Evolutionary conservation across 2,113 vertebrate genomes (phyloP).

Genomic region (Brachyhypopomus occidentalis): DNA sequence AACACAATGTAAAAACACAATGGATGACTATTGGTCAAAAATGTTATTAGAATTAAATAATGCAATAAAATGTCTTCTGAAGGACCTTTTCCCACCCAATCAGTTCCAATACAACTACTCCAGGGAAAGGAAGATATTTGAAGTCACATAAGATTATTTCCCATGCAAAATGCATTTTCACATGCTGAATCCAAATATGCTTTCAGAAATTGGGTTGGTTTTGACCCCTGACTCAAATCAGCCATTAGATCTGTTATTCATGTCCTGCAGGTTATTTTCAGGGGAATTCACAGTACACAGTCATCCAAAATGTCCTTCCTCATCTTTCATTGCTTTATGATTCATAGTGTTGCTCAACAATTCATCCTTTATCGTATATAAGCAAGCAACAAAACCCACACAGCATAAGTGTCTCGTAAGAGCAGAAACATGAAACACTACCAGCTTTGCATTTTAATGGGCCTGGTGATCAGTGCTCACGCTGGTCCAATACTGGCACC

Average conservation of each 20-base stretch:
- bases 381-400: constrained; percentile 23
- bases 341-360: constrained; percentile 41
- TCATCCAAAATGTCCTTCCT: constrained; percentile 16
- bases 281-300: background rate
- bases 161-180: no score
- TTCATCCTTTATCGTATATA: constrained; percentile 57
- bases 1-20: background rate
- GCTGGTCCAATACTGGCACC: constrained; percentile 55
- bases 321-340: constrained; percentile 22
- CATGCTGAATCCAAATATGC: no score
- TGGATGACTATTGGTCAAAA: background rate
- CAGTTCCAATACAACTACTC: no score
- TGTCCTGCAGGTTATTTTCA: background rate
- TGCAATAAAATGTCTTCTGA: background rate
- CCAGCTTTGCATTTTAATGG: constrained; percentile 55
- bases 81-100: no score
- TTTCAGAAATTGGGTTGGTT: no score
- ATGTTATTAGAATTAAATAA: background rate
- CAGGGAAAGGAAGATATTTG: no score
- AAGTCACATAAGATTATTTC: no score
- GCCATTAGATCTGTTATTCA: background rate
- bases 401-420: background rate
- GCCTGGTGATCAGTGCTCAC: constrained; percentile 56
- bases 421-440: constrained; percentile 66
- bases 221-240: no score